Percentiles rank a stretch among this genome's conserved stretches.
Evolutionary conservation across 2,113 vertebrate species (phyloP).

Genomic region (Argyrosomus japonicus): DNA sequence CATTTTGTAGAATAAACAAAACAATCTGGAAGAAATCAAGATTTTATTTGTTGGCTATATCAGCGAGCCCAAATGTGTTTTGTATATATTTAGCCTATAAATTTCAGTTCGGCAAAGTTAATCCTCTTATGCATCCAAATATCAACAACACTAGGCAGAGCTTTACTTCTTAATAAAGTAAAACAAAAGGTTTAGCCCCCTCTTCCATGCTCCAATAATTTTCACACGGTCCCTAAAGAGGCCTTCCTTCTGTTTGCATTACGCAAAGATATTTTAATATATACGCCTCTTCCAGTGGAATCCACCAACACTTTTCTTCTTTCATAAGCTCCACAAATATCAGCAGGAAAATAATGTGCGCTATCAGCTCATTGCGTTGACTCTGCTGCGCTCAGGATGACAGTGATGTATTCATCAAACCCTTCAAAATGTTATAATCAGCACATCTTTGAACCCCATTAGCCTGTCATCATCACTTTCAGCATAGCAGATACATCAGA

Average conservation of each 20-base stretch:
- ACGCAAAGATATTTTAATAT: background rate
- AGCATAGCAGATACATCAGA: background rate
- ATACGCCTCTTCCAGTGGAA: background rate
- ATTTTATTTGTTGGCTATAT: background rate
- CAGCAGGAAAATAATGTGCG: conserved; percentile 27
- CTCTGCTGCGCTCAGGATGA: conserved; percentile 4
- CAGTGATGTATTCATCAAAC: conserved; percentile 29
- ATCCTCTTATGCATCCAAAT: background rate
- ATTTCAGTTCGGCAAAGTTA: too few relatives aligned
- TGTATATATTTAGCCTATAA: background rate
- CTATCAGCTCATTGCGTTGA: conserved; percentile 23
- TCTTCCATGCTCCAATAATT: background rate
- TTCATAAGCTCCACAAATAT: conserved; percentile 6
- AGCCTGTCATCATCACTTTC: conserved; percentile 12
- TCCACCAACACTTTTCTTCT: background rate
- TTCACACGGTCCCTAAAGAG: conserved; percentile 5
- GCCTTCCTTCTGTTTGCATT: background rate
- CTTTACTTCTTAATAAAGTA: background rate
- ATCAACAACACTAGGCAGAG: background rate
- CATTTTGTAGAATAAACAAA: too few relatives aligned
- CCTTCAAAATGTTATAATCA: conserved; percentile 15
- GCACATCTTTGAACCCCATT: conserved; percentile 19
- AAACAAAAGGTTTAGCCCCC: background rate
- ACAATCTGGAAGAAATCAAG: too few relatives aligned
- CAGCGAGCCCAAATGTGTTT: too few relatives aligned